phyloP scores from a whole-genome alignment of 2,797 vertebrate genomes.

The Carcharodon carcharias region DNA sequence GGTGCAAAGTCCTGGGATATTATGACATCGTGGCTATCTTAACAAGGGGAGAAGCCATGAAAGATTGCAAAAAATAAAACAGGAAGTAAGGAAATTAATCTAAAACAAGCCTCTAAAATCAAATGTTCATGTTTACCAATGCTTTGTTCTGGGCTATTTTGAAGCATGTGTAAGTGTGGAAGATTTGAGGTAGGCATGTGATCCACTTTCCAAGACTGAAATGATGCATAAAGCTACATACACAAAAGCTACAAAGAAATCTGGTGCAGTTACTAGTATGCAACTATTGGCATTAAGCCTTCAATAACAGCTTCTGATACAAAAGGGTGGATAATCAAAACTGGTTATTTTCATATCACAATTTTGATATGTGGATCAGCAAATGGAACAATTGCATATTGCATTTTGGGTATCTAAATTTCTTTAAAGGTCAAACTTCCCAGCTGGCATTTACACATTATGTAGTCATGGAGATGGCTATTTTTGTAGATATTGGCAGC shows the following conservation, averaged over 20 bases:
- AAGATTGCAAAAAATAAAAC: background rate
- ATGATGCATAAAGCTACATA: background rate
- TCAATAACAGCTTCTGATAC: background rate
- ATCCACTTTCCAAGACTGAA: background rate
- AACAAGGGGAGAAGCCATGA: background rate
- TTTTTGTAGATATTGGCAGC: conserved; percentile 17
- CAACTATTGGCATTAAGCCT: background rate
- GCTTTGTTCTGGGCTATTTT: background rate
- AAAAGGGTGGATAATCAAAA: background rate
- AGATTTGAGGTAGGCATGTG: background rate
- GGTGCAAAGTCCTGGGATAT: background rate
- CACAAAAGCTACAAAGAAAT: background rate
- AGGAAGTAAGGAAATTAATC: background rate
- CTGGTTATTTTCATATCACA: conserved; percentile 1
- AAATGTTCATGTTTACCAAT: background rate
- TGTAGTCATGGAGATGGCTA: conserved; percentile 26
- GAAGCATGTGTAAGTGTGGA: background rate
- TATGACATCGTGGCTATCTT: background rate
- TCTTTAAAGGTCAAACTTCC: background rate
- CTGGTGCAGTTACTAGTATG: background rate
- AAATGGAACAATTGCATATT: background rate
- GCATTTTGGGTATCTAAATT: conserved; percentile 5
- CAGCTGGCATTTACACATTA: conserved; percentile 16
- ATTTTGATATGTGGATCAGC: background rate
- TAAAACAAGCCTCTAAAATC: background rate